Base-by-base conservation (phyloP, 2,797 vertebrate genomes). In the Fistularia tabacaria region DNA sequence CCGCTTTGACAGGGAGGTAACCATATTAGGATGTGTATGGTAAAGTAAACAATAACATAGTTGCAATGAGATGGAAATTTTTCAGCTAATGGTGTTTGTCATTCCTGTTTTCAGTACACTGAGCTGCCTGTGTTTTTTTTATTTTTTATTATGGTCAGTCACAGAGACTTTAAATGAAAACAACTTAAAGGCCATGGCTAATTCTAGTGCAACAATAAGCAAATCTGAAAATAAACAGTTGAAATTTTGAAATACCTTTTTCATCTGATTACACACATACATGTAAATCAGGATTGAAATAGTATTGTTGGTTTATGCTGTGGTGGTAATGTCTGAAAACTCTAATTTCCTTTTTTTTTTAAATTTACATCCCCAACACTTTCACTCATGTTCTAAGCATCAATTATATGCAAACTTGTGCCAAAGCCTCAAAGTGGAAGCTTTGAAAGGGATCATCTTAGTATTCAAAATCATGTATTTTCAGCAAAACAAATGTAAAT, bases 31-130 rank as follows among this genome's bases (percentile, higher is more conserved):
- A 93, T 82, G 91, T 88, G 91, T 90, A 94, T 93, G 93, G 90
- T 92, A 94, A 95, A 94, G 93, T 95, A 93, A 97, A 97, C 94
- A 97, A 97, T 95, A 98, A 98, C 93, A 95, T 88, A 91, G 92
- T 95, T 93, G 92, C 91, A 92, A 92, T 86, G 92, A 93, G 92
- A 94, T 93, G 93, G 92, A 93, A 89, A 90, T 92, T 92, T 92
- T 82, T 87, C 74, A 85, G 91, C 90, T 93, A 91, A 93, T 92
- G 89, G 91, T 92, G 92, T 91, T 93, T 95, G 93, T 94, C 92
- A 92, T 91, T 87, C 88, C 87, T 85, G 87, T 86, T 92, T 93
- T 92, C 83, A 90, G 87, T 76, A 69, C 84, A 83, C 86, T 77
- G 84, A 81, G 66, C 69, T 36, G 83, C 67, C 54, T 51, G 60